Conservation (phyloP, 1,140 invertebrate species). For the Drosophila orosa region DNA sequence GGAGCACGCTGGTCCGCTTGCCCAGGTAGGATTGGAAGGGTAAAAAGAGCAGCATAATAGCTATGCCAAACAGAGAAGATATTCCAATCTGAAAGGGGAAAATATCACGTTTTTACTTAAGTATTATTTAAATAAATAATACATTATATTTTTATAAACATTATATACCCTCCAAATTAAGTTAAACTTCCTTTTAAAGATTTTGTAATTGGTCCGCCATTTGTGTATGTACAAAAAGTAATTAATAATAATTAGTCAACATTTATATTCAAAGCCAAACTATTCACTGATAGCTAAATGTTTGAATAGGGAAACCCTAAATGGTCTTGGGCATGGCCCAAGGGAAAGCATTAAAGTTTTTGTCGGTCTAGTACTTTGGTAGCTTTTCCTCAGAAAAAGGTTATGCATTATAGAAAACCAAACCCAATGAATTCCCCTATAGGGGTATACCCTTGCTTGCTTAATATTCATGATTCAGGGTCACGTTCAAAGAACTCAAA, state of each 20-base stretch:
- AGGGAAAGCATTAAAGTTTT: constrained; percentile 1
- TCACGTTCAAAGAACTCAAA: background rate
- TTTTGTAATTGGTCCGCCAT: constrained; percentile 3
- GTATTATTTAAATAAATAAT: constrained; percentile 20
- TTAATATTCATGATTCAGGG: background rate
- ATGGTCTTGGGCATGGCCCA: background rate
- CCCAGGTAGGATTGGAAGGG: constrained; percentile 93
- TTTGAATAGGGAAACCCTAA: background rate
- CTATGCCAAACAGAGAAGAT: constrained; percentile 90
- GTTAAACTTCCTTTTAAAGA: background rate
- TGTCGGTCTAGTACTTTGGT: background rate
- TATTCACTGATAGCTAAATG: constrained; percentile 1
- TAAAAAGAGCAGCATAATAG: constrained; percentile 91
- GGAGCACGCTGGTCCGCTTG: constrained; percentile 87
- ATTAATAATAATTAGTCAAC: constrained; percentile 14
- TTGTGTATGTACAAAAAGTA: background rate
- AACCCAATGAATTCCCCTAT: background rate
- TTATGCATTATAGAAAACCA: background rate
- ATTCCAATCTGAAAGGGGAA: constrained; percentile 57
- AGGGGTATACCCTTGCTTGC: too few species aligned
- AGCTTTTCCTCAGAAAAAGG: background rate
- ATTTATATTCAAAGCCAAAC: constrained; percentile 22
- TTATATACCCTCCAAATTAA: constrained; percentile 1
- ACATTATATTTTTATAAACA: constrained; percentile 35
- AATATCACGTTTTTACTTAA: background rate